Evolutionary conservation across 2,797 vertebrate species (phyloP), one percentile per base, ranked within the genome.

Genomic region (Chaetophractus vellerosus): DNA sequence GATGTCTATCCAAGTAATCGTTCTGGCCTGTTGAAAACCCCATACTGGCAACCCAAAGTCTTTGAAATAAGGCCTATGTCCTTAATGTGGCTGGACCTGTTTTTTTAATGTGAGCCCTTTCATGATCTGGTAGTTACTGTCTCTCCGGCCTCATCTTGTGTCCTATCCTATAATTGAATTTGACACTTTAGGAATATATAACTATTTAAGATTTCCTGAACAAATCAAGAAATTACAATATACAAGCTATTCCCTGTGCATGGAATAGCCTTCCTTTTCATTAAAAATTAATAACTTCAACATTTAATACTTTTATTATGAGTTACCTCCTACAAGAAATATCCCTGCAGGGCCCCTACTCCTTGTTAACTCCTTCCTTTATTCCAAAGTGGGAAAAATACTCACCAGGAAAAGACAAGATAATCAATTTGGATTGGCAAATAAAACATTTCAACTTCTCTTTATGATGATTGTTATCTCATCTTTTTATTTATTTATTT

Each of bases 291-390:
- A 33, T 57, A 74, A 52, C 14, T 33, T 61, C 6, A 66, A n/a
- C 6, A 74, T 24, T 76, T 33, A 45, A 38, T 16, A 82, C 38
- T 72, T 55, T 36, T 33, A 48, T n/a, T 7, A 11, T 21, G 16
- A 72, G 8, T 76, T 14, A 74, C 1, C 1, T 12, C 57, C 52
- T 69, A 14, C 3, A 85, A n/a, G 16, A 79, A 83, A 6, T 0
- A 8, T 74, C 61, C 2, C 11, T 0, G 81, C 64, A 10, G 0
- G 6, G 12, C 3, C 21, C 11, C 0, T 0, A 2, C 1, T 21
- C 18, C 9, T 63, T 66, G 2, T 18, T 74, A 84, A 23, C 2
- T 1, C 14, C 14, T 6, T 57, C 4, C 38, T 71, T 83, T 41
- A 41, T 8, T 15, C 21, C 41, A 0, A 50, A 71, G 28, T 38